Percentiles rank a stretch among this genome's conserved stretches.
phyloP scores from a whole-genome alignment of 2,797 vertebrate species.

The Gephyroberyx darwinii region DNA sequence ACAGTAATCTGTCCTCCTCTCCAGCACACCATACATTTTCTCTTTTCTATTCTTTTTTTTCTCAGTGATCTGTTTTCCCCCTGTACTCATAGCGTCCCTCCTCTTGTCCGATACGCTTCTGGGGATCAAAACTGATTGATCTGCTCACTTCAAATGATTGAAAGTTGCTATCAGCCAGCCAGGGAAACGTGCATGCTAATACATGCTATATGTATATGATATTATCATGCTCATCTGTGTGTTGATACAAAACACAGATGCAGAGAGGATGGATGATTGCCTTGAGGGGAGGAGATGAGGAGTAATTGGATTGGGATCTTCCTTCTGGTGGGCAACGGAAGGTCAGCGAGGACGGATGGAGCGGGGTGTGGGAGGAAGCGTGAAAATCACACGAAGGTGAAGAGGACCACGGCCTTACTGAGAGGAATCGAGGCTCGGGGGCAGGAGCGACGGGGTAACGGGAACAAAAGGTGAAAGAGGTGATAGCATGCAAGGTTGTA shows the following conservation, averaged over 20 bases:
- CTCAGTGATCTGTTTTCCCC: conserved; percentile 1
- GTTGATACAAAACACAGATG: conserved; percentile 17
- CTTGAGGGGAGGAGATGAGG: conserved; percentile 39
- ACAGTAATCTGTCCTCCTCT: conserved; percentile 30
- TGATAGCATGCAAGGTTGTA: neutral
- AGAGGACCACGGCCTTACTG: conserved; percentile 50
- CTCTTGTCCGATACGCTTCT: conserved; percentile 15
- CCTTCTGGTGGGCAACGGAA: conserved; percentile 31
- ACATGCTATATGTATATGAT: conserved; percentile 32
- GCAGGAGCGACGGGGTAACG: conserved; percentile 6
- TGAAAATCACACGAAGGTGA: conserved; percentile 60
- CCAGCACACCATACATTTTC: conserved; percentile 5
- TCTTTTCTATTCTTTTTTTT: neutral
- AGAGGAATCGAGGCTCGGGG: conserved; percentile 33
- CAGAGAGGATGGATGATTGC: conserved; percentile 49
- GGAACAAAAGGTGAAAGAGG: conserved; percentile 10
- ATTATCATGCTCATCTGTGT: conserved; percentile 33
- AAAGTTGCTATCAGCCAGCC: conserved; percentile 25
- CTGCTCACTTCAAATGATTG: conserved; percentile 50
- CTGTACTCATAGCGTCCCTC: conserved; percentile 26
- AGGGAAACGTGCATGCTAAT: conserved; percentile 49
- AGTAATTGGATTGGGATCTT: conserved; percentile 49
- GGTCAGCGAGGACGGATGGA: conserved; percentile 35
- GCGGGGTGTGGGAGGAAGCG: neutral
- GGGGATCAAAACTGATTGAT: conserved; percentile 51